Evolutionary conservation across 2,888 invertebrate species (phyloP).

Genomic region (Sturmia bella): DNA sequence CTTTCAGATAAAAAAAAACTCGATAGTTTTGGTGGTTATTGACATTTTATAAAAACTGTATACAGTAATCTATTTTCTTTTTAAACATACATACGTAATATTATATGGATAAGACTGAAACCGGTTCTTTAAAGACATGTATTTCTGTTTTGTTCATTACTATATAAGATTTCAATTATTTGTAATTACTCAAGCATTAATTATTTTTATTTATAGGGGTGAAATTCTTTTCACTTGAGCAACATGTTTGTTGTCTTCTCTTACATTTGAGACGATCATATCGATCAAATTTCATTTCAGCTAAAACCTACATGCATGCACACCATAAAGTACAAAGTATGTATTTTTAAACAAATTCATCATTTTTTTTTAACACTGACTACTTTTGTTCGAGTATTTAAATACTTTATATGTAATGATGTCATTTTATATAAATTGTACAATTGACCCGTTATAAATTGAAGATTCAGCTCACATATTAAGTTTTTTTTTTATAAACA

Average conservation of each 20-base stretch:
- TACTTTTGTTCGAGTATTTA: constrained; percentile 4
- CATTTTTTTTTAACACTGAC: constrained; percentile 12
- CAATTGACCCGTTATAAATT: constrained; percentile 68
- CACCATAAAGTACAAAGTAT: constrained; percentile 9
- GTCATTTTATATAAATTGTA: constrained; percentile 60
- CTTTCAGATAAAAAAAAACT: too few species aligned
- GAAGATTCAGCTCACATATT: constrained; percentile 29
- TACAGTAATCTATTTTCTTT: too few species aligned
- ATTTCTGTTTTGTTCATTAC: not conserved
- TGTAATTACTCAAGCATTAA: constrained; percentile 36
- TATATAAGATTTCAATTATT: constrained; percentile 27
- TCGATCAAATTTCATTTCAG: constrained; percentile 60
- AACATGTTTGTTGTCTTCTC: constrained; percentile 52
- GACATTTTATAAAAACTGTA: too few species aligned
- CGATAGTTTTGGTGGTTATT: too few species aligned
- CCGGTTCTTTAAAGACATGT: not conserved
- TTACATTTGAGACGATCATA: constrained; percentile 49
- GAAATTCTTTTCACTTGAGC: constrained; percentile 37
- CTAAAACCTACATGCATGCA: not conserved
- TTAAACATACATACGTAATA: too few species aligned
- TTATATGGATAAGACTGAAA: not conserved
- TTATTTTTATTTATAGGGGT: constrained; percentile 39
- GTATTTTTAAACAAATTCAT: constrained; percentile 24
- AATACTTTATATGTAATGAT: constrained; percentile 45
- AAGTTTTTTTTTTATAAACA: not conserved